Evolutionary conservation across 2,113 vertebrate species (phyloP).

Genomic region (Diglossa brunneiventris): DNA sequence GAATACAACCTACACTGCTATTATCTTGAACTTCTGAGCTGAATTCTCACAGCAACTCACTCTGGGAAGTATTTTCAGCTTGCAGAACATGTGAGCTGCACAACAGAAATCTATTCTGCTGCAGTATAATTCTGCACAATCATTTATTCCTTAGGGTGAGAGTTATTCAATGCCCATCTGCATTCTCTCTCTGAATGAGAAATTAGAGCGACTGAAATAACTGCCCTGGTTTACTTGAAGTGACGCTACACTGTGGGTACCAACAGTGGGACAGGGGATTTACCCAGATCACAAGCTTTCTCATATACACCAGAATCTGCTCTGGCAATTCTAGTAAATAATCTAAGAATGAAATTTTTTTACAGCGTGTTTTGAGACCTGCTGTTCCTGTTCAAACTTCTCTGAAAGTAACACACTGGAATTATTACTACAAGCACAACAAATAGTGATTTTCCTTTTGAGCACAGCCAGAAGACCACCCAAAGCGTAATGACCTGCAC

Average conservation of each 20-base stretch:
- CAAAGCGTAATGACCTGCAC: not conserved
- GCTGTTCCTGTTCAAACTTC: conserved; percentile 36
- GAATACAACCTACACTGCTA: accelerated
- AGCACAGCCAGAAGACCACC: conserved; percentile 15
- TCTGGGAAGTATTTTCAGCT: not conserved
- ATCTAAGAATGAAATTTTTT: conserved; percentile 21
- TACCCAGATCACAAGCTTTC: not conserved
- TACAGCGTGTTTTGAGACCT: conserved; percentile 28
- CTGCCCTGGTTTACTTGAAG: not conserved
- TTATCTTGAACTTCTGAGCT: not conserved
- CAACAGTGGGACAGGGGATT: not conserved
- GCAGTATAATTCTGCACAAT: not conserved
- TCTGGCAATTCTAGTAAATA: conserved; percentile 57
- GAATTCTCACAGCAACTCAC: not conserved
- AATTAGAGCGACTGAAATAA: not conserved
- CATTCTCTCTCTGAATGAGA: not conserved
- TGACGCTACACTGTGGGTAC: not conserved
- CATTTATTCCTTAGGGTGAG: not conserved
- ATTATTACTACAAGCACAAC: conserved; percentile 28
- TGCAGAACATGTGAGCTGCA: not conserved
- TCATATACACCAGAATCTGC: not conserved
- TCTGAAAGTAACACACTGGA: not conserved
- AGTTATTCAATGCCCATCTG: not conserved
- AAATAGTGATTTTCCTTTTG: conserved; percentile 2
- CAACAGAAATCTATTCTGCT: not conserved